Percentiles rank a stretch among this genome's conserved stretches.
phyloP scores from a whole-genome alignment of 2,888 invertebrate genomes.

The Thyatira batis region DNA sequence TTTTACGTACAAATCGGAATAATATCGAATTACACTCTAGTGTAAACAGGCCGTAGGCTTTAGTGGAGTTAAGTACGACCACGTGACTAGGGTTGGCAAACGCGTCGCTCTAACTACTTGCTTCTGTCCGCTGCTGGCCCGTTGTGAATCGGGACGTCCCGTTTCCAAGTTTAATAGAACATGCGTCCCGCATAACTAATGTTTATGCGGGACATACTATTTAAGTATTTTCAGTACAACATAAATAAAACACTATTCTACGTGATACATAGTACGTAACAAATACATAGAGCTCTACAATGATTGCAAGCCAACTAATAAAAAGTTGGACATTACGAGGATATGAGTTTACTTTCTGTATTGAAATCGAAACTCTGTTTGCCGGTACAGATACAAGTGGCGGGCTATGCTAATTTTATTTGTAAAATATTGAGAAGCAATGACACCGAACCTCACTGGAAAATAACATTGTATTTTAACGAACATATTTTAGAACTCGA shows the following conservation, averaged over 20 bases:
- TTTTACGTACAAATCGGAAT: constrained; percentile 13
- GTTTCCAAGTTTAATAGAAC: constrained; percentile 2
- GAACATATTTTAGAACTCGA: background rate
- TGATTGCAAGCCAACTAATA: background rate
- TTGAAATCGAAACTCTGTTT: background rate
- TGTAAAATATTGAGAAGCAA: background rate
- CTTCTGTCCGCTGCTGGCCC: background rate
- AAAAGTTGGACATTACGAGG: background rate
- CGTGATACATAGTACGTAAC: background rate
- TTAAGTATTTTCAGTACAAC: background rate
- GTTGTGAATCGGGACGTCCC: constrained; percentile 3
- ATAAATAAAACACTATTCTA: background rate
- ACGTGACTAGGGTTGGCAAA: constrained; percentile 5
- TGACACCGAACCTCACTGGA: background rate
- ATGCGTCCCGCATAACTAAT: constrained; percentile 2
- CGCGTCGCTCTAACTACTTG: background rate
- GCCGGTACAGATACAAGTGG: background rate
- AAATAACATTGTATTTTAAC: background rate
- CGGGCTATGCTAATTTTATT: background rate
- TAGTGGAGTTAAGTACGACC: background rate
- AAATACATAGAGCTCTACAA: background rate
- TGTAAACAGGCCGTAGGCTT: constrained; percentile 13
- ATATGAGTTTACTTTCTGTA: background rate
- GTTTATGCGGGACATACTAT: background rate
- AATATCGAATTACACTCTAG: constrained; percentile 24